Evolutionary conservation across 2,797 vertebrate species (phyloP).

Genomic region (Novumbra hubbsi): DNA sequence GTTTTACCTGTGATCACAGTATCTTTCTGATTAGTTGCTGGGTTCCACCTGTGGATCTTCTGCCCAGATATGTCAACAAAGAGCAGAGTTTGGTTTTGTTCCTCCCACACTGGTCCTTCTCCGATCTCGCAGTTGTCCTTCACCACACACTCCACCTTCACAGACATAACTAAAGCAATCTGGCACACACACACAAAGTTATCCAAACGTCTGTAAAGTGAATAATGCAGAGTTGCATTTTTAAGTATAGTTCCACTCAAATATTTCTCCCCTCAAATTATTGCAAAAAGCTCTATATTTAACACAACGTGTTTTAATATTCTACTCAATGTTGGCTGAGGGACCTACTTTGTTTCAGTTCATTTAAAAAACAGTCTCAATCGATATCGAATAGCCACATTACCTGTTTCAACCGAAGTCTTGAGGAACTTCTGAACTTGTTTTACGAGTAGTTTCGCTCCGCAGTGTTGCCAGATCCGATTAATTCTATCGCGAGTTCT

Average conservation of each 20-base stretch:
- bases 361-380: neutral
- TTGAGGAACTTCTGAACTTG: neutral
- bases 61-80: constrained; percentile 83
- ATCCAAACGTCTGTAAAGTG: no score
- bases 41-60: constrained; percentile 83
- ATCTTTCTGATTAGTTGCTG: constrained; percentile 63
- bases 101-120: constrained; percentile 93
- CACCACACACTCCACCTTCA: constrained; percentile 79
- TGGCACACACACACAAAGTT: neutral
- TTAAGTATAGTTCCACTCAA: neutral
- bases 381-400: no score
- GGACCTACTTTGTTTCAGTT: no score
- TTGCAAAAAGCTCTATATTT: neutral
- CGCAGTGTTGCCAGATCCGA: no score
- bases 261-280: neutral
- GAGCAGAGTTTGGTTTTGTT: constrained; percentile 77
- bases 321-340: no score
- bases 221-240: neutral
- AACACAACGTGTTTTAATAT: neutral
- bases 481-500: no score
- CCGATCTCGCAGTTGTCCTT: constrained; percentile 69
- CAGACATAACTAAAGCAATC: constrained; percentile 68
- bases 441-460: no score
- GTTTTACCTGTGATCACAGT: constrained; percentile 78
- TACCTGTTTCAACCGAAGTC: neutral